These are phyloP conservation scores for Aplysia californica DNA, from an alignment of 1,140 invertebrate species.

Conservation along the genomic window DNA sequence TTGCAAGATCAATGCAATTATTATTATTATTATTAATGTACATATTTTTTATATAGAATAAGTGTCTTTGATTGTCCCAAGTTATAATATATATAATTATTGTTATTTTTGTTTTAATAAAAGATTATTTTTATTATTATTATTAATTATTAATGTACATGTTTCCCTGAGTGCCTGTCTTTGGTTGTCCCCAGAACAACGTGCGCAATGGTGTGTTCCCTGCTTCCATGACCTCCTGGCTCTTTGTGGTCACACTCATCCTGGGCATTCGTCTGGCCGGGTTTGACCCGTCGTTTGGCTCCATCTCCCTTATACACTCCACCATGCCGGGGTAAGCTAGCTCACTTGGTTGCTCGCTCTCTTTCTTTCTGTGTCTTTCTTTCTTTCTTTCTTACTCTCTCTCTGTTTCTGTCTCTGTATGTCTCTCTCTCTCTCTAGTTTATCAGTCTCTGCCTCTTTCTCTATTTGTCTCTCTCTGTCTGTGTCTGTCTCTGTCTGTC, in stretches of 20 bases:
- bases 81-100: too few species aligned
- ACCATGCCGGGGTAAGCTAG: conserved; percentile 52
- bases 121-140: too few species aligned
- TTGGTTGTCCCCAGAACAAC: conserved; percentile 96
- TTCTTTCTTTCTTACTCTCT: background rate
- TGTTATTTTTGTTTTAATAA: too few species aligned
- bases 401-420: background rate
- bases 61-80: too few species aligned
- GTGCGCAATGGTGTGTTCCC: conserved; percentile 95
- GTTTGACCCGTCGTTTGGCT: conserved; percentile 72
- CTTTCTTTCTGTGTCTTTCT: background rate
- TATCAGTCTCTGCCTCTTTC: background rate
- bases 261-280: conserved; percentile 84
- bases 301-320: conserved; percentile 58
- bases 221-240: conserved; percentile 87
- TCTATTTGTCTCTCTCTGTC: background rate
- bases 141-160: too few species aligned
- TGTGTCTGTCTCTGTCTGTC: background rate
- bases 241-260: conserved; percentile 82
- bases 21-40: too few species aligned
- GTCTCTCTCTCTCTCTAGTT: background rate
- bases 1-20: too few species aligned
- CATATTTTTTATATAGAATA: too few species aligned
- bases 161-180: too few species aligned
- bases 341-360: background rate